Evolutionary conservation across 2,888 invertebrate genomes (phyloP).

Genomic region (Ectobius pallidus): DNA sequence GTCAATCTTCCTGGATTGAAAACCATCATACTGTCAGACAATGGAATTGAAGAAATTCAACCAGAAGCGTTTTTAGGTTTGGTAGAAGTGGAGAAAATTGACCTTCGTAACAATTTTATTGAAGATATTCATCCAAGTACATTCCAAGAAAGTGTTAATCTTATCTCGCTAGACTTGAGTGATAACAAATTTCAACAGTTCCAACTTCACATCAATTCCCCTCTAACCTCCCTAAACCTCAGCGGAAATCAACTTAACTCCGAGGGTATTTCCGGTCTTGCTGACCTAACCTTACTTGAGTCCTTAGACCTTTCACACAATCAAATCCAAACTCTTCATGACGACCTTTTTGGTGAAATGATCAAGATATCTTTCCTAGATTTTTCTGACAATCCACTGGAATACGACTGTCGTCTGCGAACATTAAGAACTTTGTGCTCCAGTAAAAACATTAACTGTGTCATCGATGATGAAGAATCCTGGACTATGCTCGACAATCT

Average conservation of each 20-base stretch:
- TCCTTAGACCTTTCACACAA: not conserved
- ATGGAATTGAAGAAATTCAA: not conserved
- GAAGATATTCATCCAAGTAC: not conserved
- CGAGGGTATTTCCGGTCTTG: not conserved
- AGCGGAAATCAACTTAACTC: not conserved
- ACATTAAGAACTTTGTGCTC: not conserved
- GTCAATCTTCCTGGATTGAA: not conserved
- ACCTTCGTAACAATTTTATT: not conserved
- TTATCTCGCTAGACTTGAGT: not conserved
- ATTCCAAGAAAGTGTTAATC: not conserved
- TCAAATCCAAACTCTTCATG: not conserved
- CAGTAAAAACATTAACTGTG: not conserved
- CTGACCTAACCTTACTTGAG: not conserved
- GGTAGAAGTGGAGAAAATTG: not conserved
- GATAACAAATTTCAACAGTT: not conserved
- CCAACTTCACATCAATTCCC: not conserved
- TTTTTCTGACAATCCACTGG: not conserved
- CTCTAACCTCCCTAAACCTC: not conserved
- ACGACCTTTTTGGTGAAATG: not conserved
- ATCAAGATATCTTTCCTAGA: not conserved
- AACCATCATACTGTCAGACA: not conserved
- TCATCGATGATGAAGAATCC: not conserved
- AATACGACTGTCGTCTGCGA: constrained; percentile 9
- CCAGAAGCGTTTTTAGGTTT: not conserved
- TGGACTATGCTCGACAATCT: not conserved